Conservation (phyloP, 2,797 vertebrate species). For the Cetoscarus ocellatus region DNA sequence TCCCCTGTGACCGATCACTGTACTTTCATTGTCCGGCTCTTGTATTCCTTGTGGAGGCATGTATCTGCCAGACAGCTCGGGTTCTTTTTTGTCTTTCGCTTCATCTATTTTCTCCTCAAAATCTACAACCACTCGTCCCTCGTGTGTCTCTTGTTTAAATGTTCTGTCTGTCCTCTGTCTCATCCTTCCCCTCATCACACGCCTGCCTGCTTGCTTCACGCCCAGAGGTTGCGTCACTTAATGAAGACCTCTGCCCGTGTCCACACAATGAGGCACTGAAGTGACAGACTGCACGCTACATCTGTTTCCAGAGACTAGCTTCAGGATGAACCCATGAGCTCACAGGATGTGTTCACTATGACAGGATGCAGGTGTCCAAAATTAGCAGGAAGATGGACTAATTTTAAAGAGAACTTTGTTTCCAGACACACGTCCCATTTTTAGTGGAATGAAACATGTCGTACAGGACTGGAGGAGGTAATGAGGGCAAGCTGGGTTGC, state of each 20-base stretch:
- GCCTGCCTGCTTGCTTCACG: constrained; percentile 4
- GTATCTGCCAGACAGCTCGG: too few species aligned
- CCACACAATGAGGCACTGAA: constrained; percentile 25
- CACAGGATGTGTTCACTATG: constrained; percentile 74
- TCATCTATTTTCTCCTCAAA: constrained; percentile 1
- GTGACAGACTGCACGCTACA: constrained; percentile 35
- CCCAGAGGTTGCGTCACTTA: constrained; percentile 33
- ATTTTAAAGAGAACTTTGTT: constrained; percentile 64
- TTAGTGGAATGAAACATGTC: constrained; percentile 1
- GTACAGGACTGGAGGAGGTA: constrained; percentile 8
- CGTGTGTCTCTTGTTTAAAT: neutral
- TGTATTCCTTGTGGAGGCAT: too few species aligned
- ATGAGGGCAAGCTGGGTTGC: neutral
- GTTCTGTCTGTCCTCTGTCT: constrained; percentile 13
- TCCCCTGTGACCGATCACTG: too few species aligned
- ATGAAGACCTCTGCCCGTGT: constrained; percentile 11
- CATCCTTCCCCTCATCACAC: constrained; percentile 13
- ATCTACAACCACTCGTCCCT: neutral
- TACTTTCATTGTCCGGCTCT: too few species aligned
- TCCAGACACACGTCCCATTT: constrained; percentile 42
- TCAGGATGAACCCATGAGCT: constrained; percentile 58
- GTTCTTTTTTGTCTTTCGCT: neutral
- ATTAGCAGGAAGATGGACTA: constrained; percentile 71
- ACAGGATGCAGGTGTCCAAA: constrained; percentile 82
- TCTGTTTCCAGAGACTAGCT: constrained; percentile 63